These are phyloP conservation scores for Phocides pigmalion DNA, from an alignment of 1,140 invertebrate genomes.

Conservation along the genomic window DNA sequence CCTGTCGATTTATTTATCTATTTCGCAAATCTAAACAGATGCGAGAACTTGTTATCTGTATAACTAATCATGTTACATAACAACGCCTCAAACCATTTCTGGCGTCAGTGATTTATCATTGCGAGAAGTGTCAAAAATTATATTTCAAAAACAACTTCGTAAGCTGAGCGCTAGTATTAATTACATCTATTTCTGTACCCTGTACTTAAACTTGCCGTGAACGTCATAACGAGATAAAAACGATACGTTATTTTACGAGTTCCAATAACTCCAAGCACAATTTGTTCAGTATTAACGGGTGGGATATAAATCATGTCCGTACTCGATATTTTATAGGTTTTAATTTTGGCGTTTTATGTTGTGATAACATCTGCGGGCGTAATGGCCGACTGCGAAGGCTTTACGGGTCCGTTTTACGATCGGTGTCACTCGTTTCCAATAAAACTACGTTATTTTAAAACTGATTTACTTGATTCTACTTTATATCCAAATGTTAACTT, in stretches of 20 bases:
- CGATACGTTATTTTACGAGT: constrained; percentile 42
- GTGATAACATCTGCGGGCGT: constrained; percentile 70
- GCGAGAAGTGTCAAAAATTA: no score
- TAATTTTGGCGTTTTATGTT: constrained; percentile 75
- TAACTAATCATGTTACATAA: no score
- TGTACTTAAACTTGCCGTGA: constrained; percentile 5
- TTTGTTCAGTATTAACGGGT: constrained; percentile 52
- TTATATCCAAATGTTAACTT: not conserved
- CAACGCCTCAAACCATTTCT: no score
- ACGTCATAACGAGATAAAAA: constrained; percentile 26
- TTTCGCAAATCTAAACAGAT: no score
- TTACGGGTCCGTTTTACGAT: constrained; percentile 26
- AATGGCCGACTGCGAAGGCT: constrained; percentile 49
- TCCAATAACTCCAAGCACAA: constrained; percentile 48
- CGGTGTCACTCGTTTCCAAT: constrained; percentile 12
- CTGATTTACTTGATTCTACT: constrained; percentile 25
- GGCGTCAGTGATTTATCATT: no score
- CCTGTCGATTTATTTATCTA: no score
- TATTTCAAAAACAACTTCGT: no score
- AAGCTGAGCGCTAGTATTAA: no score
- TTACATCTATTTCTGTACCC: no score
- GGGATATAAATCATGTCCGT: constrained; percentile 56
- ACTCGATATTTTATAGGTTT: constrained; percentile 73
- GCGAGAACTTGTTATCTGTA: no score
- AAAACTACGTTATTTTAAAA: constrained; percentile 26